Evolutionary conservation across 2,888 invertebrate genomes (phyloP).

Genomic region (Toxonevra muliebris): DNA sequence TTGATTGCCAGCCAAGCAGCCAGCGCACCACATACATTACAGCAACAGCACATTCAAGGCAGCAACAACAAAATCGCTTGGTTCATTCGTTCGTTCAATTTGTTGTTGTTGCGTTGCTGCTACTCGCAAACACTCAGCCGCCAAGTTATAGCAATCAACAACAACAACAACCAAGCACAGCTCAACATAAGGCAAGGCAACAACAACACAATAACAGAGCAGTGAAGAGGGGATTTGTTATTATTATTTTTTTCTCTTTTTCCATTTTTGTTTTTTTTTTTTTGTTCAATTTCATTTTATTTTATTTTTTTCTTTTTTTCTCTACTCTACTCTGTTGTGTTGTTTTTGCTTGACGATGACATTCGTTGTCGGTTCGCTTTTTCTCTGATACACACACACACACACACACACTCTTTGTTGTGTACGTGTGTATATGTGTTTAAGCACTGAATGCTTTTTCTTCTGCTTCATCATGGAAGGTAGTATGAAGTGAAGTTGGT

Average conservation of each 20-base stretch:
- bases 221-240: constrained; percentile 37
- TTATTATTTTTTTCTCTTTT: constrained; percentile 17
- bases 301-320: constrained; percentile 18
- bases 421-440: constrained; percentile 19
- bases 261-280: constrained; percentile 13
- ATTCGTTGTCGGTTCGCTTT: constrained; percentile 44
- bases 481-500: constrained; percentile 18
- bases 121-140: too few relatives aligned
- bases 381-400: constrained; percentile 21
- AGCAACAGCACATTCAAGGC: too few relatives aligned
- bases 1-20: too few relatives aligned
- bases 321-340: constrained; percentile 25
- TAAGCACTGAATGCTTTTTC: constrained; percentile 11
- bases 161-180: too few relatives aligned
- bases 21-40: too few relatives aligned
- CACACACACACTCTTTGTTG: constrained; percentile 34
- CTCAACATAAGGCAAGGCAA: too few relatives aligned
- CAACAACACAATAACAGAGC: constrained; percentile 3
- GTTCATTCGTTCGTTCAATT: too few relatives aligned
- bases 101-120: too few relatives aligned
- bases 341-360: constrained; percentile 37
- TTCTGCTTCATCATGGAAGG: not conserved
- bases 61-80: too few relatives aligned
- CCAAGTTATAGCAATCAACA: too few relatives aligned
- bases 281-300: constrained; percentile 29